Base-by-base conservation (phyloP, 2,888 invertebrate genomes). In the Argyresthia goedartella region DNA sequence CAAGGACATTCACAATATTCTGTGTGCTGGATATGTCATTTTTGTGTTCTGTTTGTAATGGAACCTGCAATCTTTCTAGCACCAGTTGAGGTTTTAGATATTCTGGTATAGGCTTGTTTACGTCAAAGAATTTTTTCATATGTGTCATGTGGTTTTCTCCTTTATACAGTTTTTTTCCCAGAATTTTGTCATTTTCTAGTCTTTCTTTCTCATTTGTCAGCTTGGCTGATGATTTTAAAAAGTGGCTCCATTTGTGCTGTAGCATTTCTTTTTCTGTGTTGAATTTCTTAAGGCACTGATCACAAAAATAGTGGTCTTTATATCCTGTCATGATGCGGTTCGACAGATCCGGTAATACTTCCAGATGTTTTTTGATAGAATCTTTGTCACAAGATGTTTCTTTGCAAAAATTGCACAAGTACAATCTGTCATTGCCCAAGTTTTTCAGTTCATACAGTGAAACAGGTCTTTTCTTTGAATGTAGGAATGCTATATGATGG, bases 191-290 rank as follows among this genome's bases (percentile, higher is more conserved):
- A 8, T 46, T n/a, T 1, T 33, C 25, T 42, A 33, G 8, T 1
- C 7, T 4, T 42, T 41, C 41, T n/a, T 25, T 8, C n/a, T 76
- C 71, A 33, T 62, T 63, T 0, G 3, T 25, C 6, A 6, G 25
- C 6, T 25, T 25, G 25, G 3, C 25, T 25, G 25, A 25, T 25
- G 25, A 25, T 6, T 70, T 76, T 1, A 81, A 55, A 55, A 74
- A 81, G 57, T 84, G 84, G 0, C 73, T 67, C 82, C 81, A 82
- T 54, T 84, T 82, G 53, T 85, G 85, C 13, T 78, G 73, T 0
- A 82, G 49, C 78, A 82, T 80, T 6, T 71, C 67, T 0, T 67
- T 70, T 57, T 85, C 81, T 0, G 71, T 73, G 10, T 65, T 65
- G 65, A 81, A 84, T 48, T 76, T 76, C 35, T 67, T 67, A 43